Conservation (phyloP, 2,797 vertebrate genomes). For the Typhlichthys subterraneus region DNA sequence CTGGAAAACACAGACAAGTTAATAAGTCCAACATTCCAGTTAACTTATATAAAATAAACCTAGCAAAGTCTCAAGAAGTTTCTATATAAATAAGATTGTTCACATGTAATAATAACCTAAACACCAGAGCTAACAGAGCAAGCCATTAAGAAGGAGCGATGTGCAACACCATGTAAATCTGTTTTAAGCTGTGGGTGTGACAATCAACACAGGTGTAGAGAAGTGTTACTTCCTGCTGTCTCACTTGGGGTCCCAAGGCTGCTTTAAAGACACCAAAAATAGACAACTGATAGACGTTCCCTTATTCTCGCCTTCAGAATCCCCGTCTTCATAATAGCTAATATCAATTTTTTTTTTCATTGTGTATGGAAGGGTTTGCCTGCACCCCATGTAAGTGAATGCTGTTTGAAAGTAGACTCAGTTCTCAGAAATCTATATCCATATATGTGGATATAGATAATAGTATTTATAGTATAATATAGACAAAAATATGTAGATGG, state of each 20-base stretch:
- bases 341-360: slow-evolving; percentile 6
- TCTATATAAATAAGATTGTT: background rate
- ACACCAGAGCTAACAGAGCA: slow-evolving; percentile 4
- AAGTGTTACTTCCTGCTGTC: slow-evolving; percentile 10
- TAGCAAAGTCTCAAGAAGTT: slow-evolving; percentile 1
- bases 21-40: background rate
- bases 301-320: slow-evolving; percentile 9
- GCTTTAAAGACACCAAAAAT: slow-evolving; percentile 69
- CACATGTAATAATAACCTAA: background rate
- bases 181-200: slow-evolving; percentile 38
- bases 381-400: slow-evolving; percentile 4
- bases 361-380: slow-evolving; percentile 21
- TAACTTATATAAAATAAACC: too few relatives aligned
- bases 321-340: background rate
- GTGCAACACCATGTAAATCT: slow-evolving; percentile 19
- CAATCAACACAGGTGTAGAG: slow-evolving; percentile 56
- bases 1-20: too few relatives aligned
- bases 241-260: slow-evolving; percentile 51
- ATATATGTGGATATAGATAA: background rate
- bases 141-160: background rate
- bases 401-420: background rate
- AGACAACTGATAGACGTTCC: slow-evolving; percentile 25
- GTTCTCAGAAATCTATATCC: background rate
- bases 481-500: background rate
- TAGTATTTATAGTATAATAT: background rate